phyloP scores from a whole-genome alignment of 2,113 vertebrate species.

The Muntiacus reevesi region DNA sequence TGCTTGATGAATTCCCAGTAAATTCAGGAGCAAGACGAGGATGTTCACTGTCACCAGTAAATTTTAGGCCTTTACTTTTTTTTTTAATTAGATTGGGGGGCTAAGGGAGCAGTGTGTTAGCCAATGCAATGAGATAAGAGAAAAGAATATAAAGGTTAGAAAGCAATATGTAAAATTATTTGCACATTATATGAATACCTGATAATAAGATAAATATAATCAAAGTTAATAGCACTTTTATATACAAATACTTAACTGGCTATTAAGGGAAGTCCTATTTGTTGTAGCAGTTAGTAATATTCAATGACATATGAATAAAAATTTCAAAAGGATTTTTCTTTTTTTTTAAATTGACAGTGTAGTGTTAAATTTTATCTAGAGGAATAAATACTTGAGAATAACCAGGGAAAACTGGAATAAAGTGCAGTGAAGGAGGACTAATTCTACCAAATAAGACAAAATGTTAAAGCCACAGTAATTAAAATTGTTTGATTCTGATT shows the following conservation, averaged over 20 bases:
- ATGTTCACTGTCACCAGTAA: neutral
- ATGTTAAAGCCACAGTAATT: neutral
- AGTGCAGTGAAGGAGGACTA: neutral
- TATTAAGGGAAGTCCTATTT: neutral
- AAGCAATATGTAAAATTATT: neutral
- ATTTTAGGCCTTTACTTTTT: neutral
- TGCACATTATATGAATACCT: neutral
- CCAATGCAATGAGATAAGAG: neutral
- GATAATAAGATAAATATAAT: neutral
- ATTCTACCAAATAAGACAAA: neutral
- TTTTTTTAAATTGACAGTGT: neutral
- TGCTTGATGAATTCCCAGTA: neutral
- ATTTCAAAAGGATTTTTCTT: neutral
- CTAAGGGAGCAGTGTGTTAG: neutral
- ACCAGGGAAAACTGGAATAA: neutral
- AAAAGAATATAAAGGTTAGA: neutral
- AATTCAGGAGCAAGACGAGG: neutral
- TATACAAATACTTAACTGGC: neutral
- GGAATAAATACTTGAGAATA: neutral
- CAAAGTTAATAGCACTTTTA: neutral
- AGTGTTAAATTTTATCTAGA: slow-evolving; percentile 10
- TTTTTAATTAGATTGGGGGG: neutral
- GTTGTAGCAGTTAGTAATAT: neutral
- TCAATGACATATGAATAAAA: neutral
- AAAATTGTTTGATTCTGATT: slow-evolving; percentile 3